Base-by-base conservation (phyloP, 2,888 invertebrate genomes). In the Adineta ricciae region DNA sequence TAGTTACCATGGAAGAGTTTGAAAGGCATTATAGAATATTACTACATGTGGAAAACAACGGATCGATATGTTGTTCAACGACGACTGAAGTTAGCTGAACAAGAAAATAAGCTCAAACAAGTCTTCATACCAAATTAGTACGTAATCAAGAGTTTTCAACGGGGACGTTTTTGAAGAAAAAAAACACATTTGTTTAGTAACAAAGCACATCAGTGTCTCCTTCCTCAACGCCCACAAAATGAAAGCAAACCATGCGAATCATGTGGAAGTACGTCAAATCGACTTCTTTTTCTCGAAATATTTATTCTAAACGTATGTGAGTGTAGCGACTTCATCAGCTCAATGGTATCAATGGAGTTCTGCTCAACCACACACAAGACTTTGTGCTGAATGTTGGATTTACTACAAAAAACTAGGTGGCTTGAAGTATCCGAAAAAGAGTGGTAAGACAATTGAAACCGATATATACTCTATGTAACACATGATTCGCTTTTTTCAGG, bases 21-120 rank as follows among this genome's bases (percentile, higher is more conserved):
- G 89, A 96, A 96, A 91, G 97, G 97, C 91, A 95, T 99, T 87
- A 95, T 99, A 88, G 99, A 99, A 92, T 99, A 99, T 92, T 99
- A 99, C 92, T 99, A 99, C 92, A 97, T 99, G 97, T 99, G 98
- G 98, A 99, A 99, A 92, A 99, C 99, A 88, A 99, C 99, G 87
- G 98, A 99, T 92, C 94, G 98, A 91, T 99, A 99, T 92, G 97
- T 97, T 87, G 97, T 98, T 90, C 89, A 97, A 91, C 97, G 99
- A 91, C 93, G 98, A 90, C 95, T 97, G 50, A 99, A 98, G 91
- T 97, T 97, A 87, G 96, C 96, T 54, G 98, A 98, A 91, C 96
- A 96, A 85, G 98, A 99, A 92, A 78, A 82, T 41, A 97, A 98
- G 92, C 92, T 99, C 89, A 99, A 99, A 91, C 98, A 99, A 93